Conservation (phyloP, 2,113 vertebrate genomes). For the Takifugu flavidus region DNA sequence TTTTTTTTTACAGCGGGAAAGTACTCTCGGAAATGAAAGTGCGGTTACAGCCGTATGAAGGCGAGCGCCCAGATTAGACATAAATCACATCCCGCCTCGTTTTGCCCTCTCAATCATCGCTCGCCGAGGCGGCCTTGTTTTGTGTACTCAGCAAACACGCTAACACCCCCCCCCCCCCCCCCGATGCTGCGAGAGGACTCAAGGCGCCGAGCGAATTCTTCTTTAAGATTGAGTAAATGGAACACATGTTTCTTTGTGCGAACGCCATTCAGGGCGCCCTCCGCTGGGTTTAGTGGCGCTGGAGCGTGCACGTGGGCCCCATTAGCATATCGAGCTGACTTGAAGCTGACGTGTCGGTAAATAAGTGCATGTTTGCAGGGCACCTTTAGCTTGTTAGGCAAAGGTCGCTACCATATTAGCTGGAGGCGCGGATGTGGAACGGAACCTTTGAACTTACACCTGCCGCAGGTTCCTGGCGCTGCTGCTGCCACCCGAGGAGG, state of each 20-base stretch:
- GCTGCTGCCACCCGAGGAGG: too few species aligned
- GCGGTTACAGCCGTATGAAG: conserved; percentile 59
- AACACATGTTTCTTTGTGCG: conserved; percentile 16
- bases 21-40: conserved; percentile 66
- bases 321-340: not conserved
- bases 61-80: conserved; percentile 46
- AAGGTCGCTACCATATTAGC: too few species aligned
- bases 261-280: not conserved
- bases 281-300: not conserved
- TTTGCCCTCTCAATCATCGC: conserved; percentile 42
- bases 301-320: not conserved
- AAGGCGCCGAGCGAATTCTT: not conserved
- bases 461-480: too few species aligned
- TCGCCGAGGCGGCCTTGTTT: conserved; percentile 31
- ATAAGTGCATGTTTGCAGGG: not conserved
- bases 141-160: conserved; percentile 43
- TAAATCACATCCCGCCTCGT: conserved; percentile 52
- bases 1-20: conserved; percentile 41
- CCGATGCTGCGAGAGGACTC: conserved; percentile 19
- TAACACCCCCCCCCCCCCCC: not conserved
- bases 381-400: not conserved
- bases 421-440: too few species aligned
- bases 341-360: not conserved
- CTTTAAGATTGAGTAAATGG: conserved; percentile 14
- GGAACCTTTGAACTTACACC: too few species aligned